These are phyloP conservation scores for Sebastes nivosus DNA, from an alignment of 2,797 vertebrate species.

Conservation along the genomic window DNA sequence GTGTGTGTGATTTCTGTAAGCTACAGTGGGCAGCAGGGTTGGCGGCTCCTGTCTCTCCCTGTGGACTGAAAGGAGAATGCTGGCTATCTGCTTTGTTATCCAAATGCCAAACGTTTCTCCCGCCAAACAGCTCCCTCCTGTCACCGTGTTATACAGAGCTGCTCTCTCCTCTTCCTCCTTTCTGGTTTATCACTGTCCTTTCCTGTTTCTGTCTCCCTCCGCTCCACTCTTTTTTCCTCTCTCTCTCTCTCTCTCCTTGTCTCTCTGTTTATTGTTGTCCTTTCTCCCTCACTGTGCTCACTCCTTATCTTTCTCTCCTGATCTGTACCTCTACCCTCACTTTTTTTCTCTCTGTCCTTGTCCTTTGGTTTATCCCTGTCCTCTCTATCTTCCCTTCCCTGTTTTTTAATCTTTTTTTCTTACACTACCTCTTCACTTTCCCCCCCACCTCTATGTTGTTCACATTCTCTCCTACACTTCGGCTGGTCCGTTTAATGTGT, in stretches of 20 bases:
- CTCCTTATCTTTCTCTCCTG: slow-evolving; percentile 23
- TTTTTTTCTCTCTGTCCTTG: slow-evolving; percentile 25
- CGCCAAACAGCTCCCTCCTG: slow-evolving; percentile 65
- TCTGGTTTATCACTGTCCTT: slow-evolving; percentile 46
- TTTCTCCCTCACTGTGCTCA: slow-evolving; percentile 1
- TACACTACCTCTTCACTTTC: neutral
- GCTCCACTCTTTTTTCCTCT: neutral
- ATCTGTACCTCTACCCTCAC: slow-evolving; percentile 13
- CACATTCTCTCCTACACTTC: neutral
- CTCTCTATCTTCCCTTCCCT: neutral
- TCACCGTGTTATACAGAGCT: slow-evolving; percentile 56
- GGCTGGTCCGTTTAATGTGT: neutral
- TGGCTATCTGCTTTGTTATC: slow-evolving; percentile 72
- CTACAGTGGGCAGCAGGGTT: slow-evolving; percentile 57
- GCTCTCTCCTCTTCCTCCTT: slow-evolving; percentile 22
- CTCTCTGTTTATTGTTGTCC: slow-evolving; percentile 19
- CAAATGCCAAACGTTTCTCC: slow-evolving; percentile 67
- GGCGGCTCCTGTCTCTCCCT: slow-evolving; percentile 58
- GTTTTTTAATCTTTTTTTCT: neutral
- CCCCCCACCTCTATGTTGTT: neutral
- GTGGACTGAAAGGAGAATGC: slow-evolving; percentile 58
- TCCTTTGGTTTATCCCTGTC: slow-evolving; percentile 26
- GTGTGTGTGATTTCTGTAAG: slow-evolving; percentile 43
- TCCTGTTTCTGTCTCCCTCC: slow-evolving; percentile 25
- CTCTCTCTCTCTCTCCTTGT: too few relatives aligned